Evolutionary conservation across 2,113 vertebrate genomes (phyloP), one percentile per base, ranked within the genome.

Genomic region (Oreochromis aureus): DNA sequence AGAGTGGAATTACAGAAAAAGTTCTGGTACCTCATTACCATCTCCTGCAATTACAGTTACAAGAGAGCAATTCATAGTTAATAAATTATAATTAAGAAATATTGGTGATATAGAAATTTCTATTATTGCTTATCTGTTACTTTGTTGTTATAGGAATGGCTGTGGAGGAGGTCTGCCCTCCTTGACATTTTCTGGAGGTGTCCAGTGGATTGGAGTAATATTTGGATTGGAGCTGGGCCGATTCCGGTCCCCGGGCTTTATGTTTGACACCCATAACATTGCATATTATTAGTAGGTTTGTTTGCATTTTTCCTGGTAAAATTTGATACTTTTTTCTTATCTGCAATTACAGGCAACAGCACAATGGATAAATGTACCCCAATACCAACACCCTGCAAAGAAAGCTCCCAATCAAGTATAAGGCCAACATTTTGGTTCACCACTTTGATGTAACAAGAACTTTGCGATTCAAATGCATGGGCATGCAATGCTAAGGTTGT

Each of bases 161-260:
- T 66, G 22, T 39, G 34, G 61, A 66, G 19, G 61, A 66, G 19
- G 61, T 66, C 61, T 69, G 6, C 34, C 34, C 63, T 69, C 1
- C 34, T 69, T 69, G 34, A 69, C 34, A 13, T 22, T 39, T 69
- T 69, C 63, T 3, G 0, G 19, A 69, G 11, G 6, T 69, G 19
- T 39, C 63, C 34, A 39, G 8, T 69, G 19, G 63, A 69, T 11
- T 22, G 10, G 19, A 39, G 11, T 69, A 39, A 13, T 39, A 39
- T 69, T 69, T 69, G 63, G 2, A 66, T 8, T 66, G 10, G 34
- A 39, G 6, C 34, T 69, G 34, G 63, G 63, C 19, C 4, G 4
- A 66, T 13, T 19, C 1, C 1, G 0, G 34, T 39, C 63, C 6
- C 34, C 11, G 8, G 2, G 34, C 6, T 1, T 69, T 69, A 39